Evolutionary conservation across 2,888 invertebrate species (phyloP).

Genomic region (Ichneumoninae sp.): DNA sequence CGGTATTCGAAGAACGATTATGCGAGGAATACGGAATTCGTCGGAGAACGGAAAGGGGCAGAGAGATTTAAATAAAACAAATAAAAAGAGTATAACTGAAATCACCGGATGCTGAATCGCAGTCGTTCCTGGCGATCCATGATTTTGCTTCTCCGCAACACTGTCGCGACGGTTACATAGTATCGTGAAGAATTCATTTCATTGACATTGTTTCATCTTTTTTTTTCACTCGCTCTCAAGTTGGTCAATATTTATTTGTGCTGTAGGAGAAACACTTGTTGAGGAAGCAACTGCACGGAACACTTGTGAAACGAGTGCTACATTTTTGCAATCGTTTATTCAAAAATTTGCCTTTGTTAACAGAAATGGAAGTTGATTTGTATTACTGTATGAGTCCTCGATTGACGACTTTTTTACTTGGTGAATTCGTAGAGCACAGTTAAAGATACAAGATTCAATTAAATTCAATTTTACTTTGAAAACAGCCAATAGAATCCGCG

Average conservation of each 20-base stretch:
- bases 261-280: no score
- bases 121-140: slow-evolving; percentile 40
- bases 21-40: slow-evolving; percentile 60
- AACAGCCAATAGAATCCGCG: no score
- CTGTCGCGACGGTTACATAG: slow-evolving; percentile 8
- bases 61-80: slow-evolving; percentile 13
- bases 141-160: slow-evolving; percentile 12
- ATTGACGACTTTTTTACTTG: no score
- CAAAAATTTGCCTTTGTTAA: no score
- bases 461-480: no score
- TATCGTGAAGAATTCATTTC: not conserved
- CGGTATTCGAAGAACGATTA: slow-evolving; percentile 60
- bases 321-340: no score
- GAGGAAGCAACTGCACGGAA: no score
- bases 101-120: slow-evolving; percentile 41
- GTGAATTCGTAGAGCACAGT: no score
- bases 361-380: no score
- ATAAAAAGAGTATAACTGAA: slow-evolving; percentile 38
- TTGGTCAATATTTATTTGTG: slow-evolving; percentile 13
- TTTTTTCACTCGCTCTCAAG: slow-evolving; percentile 11
- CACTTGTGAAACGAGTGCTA: no score
- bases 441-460: no score
- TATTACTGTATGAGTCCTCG: no score
- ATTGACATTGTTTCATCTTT: not conserved
- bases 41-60: slow-evolving; percentile 40